phyloP scores from a whole-genome alignment of 2,113 vertebrate species.

The Caracal caracal region DNA sequence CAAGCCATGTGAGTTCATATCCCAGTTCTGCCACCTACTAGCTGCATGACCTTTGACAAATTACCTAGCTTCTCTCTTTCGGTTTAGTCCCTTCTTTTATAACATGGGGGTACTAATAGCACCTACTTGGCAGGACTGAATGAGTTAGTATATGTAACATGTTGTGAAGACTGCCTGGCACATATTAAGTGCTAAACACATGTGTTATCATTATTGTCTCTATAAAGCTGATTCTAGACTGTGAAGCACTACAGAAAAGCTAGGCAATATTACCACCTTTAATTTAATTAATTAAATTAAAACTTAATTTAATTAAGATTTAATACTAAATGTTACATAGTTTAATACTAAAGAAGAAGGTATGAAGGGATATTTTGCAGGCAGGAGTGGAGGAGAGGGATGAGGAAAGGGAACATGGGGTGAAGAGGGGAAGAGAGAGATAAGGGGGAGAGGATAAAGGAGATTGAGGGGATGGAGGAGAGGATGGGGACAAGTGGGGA shows the following conservation, averaged over 20 bases:
- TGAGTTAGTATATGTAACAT: neutral
- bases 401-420: neutral
- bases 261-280: neutral
- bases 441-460: neutral
- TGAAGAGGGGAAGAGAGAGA: too few relatives aligned
- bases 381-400: neutral
- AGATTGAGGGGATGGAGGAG: neutral
- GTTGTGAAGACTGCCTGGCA: neutral
- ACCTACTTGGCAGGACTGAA: neutral
- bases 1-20: neutral
- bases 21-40: neutral
- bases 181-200: neutral
- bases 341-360: neutral
- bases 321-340: neutral
- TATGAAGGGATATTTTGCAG: neutral
- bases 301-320: too few relatives aligned
- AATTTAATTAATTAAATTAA: too few relatives aligned
- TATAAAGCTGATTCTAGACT: neutral
- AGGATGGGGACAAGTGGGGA: too few relatives aligned
- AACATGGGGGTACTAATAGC: neutral
- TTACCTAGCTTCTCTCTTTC: neutral
- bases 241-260: neutral
- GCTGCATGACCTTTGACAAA: neutral
- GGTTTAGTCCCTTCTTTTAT: neutral
- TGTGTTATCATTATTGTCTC: neutral